Base-by-base conservation (phyloP, 1,140 invertebrate species). In the Drosophila ohnishii region DNA sequence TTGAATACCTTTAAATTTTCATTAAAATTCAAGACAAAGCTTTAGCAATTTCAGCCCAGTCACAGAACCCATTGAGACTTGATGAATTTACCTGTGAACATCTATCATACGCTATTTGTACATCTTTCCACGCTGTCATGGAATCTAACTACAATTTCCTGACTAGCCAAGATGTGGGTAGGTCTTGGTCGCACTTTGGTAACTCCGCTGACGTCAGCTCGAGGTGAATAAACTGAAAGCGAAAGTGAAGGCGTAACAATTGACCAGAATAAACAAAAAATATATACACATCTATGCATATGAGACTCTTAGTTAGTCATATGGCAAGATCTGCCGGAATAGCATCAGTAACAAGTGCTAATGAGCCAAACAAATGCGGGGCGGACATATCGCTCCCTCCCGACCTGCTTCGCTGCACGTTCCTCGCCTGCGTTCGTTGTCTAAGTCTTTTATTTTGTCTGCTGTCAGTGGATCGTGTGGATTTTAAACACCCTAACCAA, bases 381-480 rank as follows among this genome's bases (percentile, higher is more conserved):
- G 48, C 51, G 63, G 45, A 48, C 32, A 65, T 51, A 60, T 56
- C n/a, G 37, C 51, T 32, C 44, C 58, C 37, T 19, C 47, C 47
- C 65, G 63, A 74, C 57, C 72, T 87, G 83, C 71, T 88, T 78
- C 55, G 76, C 28, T 88, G 84, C 84, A 88, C 84, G 84, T 88
- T 85, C 59, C 59, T 45, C 55, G 48, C 11, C 53, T 22, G 53
- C 67, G 83, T 84, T 88, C 59, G 84, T 78, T 75, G 84, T 71
- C 44, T 63, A 87, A 87, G 84, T 87, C 84, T 75, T 88, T 88
- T 87, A 69, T 87, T 40, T 55, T 53, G 51, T 55, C 14, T n/a
- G 55, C 44, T 60, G 28, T 48, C n/a, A 25, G 59, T 51, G 45
- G 7, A 28, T 58, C 47, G 7, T 5, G 13, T n/a, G 11, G 42